Evolutionary conservation across 2,113 vertebrate species (phyloP).

Genomic region (Notothenia coriiceps): DNA sequence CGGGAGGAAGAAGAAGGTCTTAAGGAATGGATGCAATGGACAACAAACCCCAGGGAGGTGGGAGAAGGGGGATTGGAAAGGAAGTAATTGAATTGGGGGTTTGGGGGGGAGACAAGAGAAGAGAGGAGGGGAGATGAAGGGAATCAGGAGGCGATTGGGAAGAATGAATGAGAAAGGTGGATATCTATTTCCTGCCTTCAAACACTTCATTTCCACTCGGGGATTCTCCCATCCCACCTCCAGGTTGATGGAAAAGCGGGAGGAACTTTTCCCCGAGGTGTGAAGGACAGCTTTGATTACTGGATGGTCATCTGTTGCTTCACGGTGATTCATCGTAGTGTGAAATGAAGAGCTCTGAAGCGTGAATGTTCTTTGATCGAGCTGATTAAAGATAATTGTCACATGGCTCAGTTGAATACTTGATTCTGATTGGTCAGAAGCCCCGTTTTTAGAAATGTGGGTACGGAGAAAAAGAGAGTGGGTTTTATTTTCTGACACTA

Average conservation of each 20-base stretch:
- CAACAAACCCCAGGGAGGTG: no score
- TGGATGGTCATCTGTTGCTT: not conserved
- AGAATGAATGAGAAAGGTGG: slow-evolving; percentile 30
- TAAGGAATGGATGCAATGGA: no score
- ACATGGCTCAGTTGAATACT: no score
- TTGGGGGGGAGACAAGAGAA: no score
- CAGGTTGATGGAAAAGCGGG: not conserved
- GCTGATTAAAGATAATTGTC: no score
- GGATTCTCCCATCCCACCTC: not conserved
- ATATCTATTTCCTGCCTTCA: slow-evolving; percentile 22
- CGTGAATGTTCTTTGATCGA: not conserved
- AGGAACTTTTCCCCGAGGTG: not conserved
- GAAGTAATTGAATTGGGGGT: no score
- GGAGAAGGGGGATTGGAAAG: no score
- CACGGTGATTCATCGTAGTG: not conserved
- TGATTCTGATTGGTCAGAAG: no score
- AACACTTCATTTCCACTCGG: not conserved
- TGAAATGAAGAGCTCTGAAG: not conserved
- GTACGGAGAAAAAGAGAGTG: no score
- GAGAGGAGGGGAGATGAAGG: not conserved
- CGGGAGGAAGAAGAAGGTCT: no score
- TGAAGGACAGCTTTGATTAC: not conserved
- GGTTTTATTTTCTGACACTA: no score
- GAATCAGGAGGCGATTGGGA: slow-evolving; percentile 6
- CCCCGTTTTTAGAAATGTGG: no score